Conservation (phyloP, 2,888 invertebrate species). For the Timema podura region DNA sequence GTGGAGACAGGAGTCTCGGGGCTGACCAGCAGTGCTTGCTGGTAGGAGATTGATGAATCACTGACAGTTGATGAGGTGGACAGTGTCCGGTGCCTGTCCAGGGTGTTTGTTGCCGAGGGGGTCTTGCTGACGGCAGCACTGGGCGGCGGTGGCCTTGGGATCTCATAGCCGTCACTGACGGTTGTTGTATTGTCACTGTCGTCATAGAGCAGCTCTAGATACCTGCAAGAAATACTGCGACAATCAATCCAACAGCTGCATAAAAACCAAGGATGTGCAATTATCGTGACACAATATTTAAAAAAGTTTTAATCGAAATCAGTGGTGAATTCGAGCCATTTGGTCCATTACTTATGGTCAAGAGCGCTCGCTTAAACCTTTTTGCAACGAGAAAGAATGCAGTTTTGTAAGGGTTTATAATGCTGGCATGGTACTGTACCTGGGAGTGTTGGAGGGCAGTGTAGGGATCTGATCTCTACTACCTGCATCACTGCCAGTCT, state of each 20-base stretch:
- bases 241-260: constrained; percentile 21
- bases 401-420: background rate
- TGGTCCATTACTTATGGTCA: no score
- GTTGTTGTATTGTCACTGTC: constrained; percentile 46
- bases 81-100: constrained; percentile 36
- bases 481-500: constrained; percentile 48
- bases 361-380: background rate
- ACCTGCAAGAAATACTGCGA: constrained; percentile 50
- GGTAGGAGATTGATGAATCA: constrained; percentile 18
- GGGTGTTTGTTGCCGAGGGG: background rate
- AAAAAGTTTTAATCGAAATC: no score
- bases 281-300: no score
- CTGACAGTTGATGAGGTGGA: constrained; percentile 32
- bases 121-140: constrained; percentile 3
- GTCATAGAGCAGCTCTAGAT: constrained; percentile 63
- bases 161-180: constrained; percentile 59
- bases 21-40: no score
- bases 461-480: constrained; percentile 50
- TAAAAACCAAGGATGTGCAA: no score
- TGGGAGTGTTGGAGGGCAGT: constrained; percentile 35
- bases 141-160: constrained; percentile 49
- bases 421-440: background rate
- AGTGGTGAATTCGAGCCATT: no score
- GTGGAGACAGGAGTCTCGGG: no score
- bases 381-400: background rate